These are phyloP conservation scores for Oncopodura yosiiana DNA, from an alignment of 1,140 invertebrate genomes.

Conservation along the genomic window DNA sequence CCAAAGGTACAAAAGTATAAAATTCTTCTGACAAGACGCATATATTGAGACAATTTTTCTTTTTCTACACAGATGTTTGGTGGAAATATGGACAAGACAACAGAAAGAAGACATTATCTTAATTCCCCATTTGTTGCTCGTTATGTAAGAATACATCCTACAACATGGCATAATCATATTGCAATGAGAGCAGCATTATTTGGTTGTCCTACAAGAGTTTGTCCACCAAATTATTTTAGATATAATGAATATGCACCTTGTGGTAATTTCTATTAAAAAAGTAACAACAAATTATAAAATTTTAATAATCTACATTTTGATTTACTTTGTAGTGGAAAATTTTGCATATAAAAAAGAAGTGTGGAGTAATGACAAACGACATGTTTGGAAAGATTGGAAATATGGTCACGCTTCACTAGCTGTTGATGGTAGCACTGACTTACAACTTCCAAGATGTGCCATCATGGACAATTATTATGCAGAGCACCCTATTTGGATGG, in stretches of 20 bases:
- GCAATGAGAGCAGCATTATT: constrained; percentile 46
- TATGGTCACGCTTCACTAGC: constrained; percentile 41
- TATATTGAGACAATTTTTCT: not conserved
- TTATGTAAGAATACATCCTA: constrained; percentile 47
- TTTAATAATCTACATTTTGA: constrained; percentile 1
- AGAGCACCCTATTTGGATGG: constrained; percentile 49
- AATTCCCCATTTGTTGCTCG: constrained; percentile 48
- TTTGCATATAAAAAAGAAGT: constrained; percentile 46
- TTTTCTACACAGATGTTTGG: constrained; percentile 44
- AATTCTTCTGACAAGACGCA: not conserved
- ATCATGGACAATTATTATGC: constrained; percentile 50
- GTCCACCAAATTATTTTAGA: constrained; percentile 45
- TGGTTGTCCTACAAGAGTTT: constrained; percentile 46
- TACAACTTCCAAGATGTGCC: constrained; percentile 43
- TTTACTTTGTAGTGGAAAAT: constrained; percentile 45
- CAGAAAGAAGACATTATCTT: constrained; percentile 47
- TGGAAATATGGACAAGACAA: constrained; percentile 48
- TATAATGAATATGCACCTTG: constrained; percentile 47
- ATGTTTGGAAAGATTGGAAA: constrained; percentile 42
- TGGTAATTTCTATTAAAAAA: constrained; percentile 39
- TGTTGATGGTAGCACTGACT: constrained; percentile 41
- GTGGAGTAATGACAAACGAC: constrained; percentile 50
- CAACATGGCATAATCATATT: constrained; percentile 46
- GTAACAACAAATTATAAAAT: not conserved
- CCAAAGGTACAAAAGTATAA: constrained; percentile 43